Evolutionary conservation across 2,797 vertebrate species (phyloP).

Genomic region (Diceros bicornis): DNA sequence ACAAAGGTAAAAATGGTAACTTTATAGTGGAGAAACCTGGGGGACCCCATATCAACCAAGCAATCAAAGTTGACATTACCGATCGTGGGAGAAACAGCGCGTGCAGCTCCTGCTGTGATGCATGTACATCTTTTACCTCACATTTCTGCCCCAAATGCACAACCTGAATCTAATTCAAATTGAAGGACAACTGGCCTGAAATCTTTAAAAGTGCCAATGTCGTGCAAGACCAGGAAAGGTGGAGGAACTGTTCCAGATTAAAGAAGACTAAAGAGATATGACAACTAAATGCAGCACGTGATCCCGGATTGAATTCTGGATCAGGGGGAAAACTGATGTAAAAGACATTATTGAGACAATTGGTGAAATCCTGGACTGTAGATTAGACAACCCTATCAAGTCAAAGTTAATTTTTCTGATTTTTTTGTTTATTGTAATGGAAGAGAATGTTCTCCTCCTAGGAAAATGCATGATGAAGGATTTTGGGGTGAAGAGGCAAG

Average conservation of each 20-base stretch:
- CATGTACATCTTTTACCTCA: background rate
- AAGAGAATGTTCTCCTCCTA: background rate
- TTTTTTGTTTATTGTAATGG: background rate
- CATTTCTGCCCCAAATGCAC: background rate
- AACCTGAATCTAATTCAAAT: background rate
- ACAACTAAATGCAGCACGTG: background rate
- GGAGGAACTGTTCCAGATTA: background rate
- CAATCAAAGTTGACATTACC: background rate
- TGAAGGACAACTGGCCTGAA: background rate
- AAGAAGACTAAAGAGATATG: background rate
- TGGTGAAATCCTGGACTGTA: background rate
- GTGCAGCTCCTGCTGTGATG: background rate
- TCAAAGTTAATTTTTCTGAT: conserved; percentile 11
- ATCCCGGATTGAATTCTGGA: background rate
- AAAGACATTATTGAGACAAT: background rate
- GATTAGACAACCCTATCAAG: background rate
- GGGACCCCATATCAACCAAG: background rate
- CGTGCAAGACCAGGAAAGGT: background rate
- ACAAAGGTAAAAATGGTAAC: background rate
- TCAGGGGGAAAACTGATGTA: background rate
- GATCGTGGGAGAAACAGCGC: background rate
- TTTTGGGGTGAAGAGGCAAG: background rate
- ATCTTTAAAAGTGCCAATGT: conserved; percentile 19
- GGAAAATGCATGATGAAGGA: conserved; percentile 4
- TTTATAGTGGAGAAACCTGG: background rate